phyloP scores from a whole-genome alignment of 2,888 invertebrate genomes.

The Aspidapion aeneum region DNA sequence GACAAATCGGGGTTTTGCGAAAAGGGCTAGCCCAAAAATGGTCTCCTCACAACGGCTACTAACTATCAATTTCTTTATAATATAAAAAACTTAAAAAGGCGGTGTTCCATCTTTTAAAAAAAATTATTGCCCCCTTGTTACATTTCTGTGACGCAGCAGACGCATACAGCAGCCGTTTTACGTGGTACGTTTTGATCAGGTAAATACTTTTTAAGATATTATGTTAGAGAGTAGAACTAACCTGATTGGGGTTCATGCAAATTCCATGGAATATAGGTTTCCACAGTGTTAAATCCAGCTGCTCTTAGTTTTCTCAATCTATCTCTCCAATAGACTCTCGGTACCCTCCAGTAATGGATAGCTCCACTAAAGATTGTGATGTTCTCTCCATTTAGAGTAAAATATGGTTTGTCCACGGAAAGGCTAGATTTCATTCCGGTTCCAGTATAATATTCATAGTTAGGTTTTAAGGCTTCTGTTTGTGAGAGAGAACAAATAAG shows the following conservation, averaged over 20 bases:
- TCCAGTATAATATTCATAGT: slow-evolving; percentile 50
- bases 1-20: no score
- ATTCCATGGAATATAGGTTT: slow-evolving; percentile 88
- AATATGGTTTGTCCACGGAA: slow-evolving; percentile 38
- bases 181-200: no score
- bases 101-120: no score
- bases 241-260: slow-evolving; percentile 77
- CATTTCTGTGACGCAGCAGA: no score
- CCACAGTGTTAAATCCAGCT: slow-evolving; percentile 83
- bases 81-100: no score
- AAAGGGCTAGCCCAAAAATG: no score
- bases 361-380: slow-evolving; percentile 52
- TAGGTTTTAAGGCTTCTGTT: slow-evolving; percentile 34
- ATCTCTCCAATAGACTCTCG: slow-evolving; percentile 75
- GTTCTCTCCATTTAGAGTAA: slow-evolving; percentile 46
- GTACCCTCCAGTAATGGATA: slow-evolving; percentile 83
- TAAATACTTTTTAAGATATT: no score
- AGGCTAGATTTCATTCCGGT: slow-evolving; percentile 42
- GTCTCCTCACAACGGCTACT: no score
- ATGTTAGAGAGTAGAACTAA: no score
- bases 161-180: no score
- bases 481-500: neutral
- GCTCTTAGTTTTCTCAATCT: slow-evolving; percentile 72
- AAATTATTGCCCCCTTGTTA: no score
- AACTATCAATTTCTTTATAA: no score